Evolutionary conservation across 2,888 invertebrate species (phyloP), one percentile per base, ranked within the genome.

Genomic region (Chaetoderma sp.): DNA sequence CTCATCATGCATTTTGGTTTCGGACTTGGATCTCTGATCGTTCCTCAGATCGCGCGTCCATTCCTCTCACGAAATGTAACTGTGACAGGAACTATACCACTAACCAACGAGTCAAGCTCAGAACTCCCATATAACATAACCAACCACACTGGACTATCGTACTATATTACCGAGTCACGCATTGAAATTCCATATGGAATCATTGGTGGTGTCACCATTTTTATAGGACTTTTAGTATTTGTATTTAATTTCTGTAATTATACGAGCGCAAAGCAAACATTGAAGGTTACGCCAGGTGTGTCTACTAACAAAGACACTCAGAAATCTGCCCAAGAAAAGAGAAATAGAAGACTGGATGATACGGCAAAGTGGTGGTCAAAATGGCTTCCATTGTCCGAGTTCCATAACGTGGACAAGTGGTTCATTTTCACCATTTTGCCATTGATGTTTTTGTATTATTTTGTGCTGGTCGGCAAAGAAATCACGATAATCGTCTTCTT

Each of bases 1-100:
- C 74, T 78, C 55, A 65, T 71, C 10, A 55, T 76, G 23, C 78
- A 79, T 54, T 75, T 75, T 57, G 78, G 78, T 10, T 79, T 73
- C 47, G 78, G 78, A 2, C 49, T 79, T 8, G 79, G 79, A 3
- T 75, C 77, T n/a, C 28, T 77, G 1, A 45, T 73, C n/a, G 68
- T 65, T 1, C 77, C 77, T 0, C 59, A 73, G 5, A 62, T 78
- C 10, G 74, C 72, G 1, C 67, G 66, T 52, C 75, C 75, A 1
- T 78, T 76, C 59, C 67, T 78, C 13, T 68, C 71, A 10, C 16
- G n/a, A 16, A n/a, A 59, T 21, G n/a, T n/a, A n/a, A n/a, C n/a
- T n/a, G n/a, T n/a, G n/a, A n/a, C n/a, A n/a, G n/a, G n/a, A n/a
- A n/a, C n/a, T n/a, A n/a, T n/a, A n/a, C n/a, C n/a, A n/a, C n/a